These are phyloP conservation scores for Melanostoma scalare DNA, from an alignment of 2,888 invertebrate genomes.

Conservation along the genomic window DNA sequence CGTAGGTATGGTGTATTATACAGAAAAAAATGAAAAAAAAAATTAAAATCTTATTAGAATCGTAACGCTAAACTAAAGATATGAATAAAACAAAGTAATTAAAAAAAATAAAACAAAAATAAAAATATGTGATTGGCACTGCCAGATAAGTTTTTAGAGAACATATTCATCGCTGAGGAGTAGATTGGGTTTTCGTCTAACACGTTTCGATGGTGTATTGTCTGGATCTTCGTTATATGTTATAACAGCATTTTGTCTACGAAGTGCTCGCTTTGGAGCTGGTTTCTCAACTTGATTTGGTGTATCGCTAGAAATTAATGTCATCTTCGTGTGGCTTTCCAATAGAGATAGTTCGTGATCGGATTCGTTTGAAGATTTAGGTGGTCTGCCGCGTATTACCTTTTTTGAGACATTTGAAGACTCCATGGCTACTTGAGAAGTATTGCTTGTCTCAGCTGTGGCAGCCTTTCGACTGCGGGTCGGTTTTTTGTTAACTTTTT, in stretches of 20 bases:
- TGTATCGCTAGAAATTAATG: conserved; percentile 17
- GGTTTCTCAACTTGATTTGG: conserved; percentile 1
- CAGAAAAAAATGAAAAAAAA: too few relatives aligned
- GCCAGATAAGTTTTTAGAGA: not conserved
- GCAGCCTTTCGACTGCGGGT: conserved; percentile 8
- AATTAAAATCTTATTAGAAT: too few relatives aligned
- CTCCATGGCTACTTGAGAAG: not conserved
- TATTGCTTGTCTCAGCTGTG: not conserved
- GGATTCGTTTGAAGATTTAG: conserved; percentile 32
- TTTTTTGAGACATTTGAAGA: conserved; percentile 11
- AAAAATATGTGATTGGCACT: not conserved
- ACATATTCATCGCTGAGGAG: conserved; percentile 33
- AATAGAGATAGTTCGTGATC: conserved; percentile 13
- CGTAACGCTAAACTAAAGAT: too few relatives aligned
- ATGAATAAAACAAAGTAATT: too few relatives aligned
- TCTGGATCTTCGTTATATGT: conserved; percentile 14
- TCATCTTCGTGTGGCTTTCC: conserved; percentile 14
- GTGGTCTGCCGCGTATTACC: conserved; percentile 14
- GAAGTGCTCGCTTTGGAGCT: conserved; percentile 11
- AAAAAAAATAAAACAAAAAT: too few relatives aligned
- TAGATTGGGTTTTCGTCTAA: conserved; percentile 45
- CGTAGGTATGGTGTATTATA: too few relatives aligned
- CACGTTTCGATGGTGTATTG: conserved; percentile 41
- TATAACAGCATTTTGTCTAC: conserved; percentile 1
- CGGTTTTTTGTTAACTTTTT: conserved; percentile 7